Percentiles rank a stretch among this genome's conserved stretches.
Conservation (phyloP, 2,888 invertebrate species). For the Agriopis leucophaearia region DNA sequence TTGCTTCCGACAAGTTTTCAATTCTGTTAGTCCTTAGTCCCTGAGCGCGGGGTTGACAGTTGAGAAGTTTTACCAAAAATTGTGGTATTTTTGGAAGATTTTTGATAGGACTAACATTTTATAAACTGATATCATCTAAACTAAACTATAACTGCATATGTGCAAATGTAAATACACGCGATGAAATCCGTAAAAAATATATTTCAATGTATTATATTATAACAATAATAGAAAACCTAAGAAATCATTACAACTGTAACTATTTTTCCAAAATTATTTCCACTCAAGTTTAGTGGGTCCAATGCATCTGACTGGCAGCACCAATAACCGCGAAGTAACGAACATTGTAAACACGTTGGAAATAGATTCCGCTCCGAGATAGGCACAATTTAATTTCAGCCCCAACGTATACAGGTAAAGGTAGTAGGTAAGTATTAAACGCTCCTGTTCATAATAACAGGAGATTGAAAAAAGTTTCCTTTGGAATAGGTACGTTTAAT, state of each 20-base stretch:
- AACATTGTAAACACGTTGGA: constrained; percentile 63
- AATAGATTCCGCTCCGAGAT: constrained; percentile 59
- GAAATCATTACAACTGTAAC: not conserved
- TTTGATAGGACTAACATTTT: not conserved
- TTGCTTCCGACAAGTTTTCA: constrained; percentile 70
- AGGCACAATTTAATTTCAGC: constrained; percentile 49
- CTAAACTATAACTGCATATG: too few relatives aligned
- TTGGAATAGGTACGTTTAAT: constrained; percentile 34
- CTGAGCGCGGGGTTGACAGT: constrained; percentile 31
- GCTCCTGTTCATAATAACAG: constrained; percentile 43
- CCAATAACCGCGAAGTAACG: constrained; percentile 41
- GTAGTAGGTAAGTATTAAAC: constrained; percentile 40
- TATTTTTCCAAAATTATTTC: not conserved
- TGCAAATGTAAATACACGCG: too few relatives aligned
- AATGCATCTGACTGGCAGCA: constrained; percentile 14
- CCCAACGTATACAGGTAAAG: constrained; percentile 42
- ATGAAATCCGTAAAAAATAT: too few relatives aligned
- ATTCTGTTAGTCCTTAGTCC: constrained; percentile 67
- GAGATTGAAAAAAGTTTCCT: constrained; percentile 44
- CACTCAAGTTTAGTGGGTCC: not conserved
- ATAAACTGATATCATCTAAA: too few relatives aligned
- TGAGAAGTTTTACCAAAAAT: constrained; percentile 24
- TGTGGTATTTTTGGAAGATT: constrained; percentile 8
- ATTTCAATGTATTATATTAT: too few relatives aligned
- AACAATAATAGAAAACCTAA: too few relatives aligned